These are phyloP conservation scores for Balanococcus diminutus DNA, from an alignment of 2,888 invertebrate genomes.

Conservation along the genomic window DNA sequence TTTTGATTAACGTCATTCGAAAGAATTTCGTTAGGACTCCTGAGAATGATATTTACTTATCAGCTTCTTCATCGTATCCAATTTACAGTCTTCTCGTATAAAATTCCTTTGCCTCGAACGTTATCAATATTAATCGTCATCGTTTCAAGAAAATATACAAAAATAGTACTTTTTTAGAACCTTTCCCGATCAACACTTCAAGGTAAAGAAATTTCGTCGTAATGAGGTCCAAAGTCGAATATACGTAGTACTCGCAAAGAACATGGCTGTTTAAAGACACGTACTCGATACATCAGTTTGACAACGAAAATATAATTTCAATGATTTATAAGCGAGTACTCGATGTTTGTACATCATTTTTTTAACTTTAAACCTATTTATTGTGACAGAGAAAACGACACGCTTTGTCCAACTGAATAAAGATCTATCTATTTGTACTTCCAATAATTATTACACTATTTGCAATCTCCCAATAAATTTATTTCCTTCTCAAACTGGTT, in stretches of 20 bases:
- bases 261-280: background rate
- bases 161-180: background rate
- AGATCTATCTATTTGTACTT: no score
- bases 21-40: background rate
- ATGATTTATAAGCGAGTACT: background rate
- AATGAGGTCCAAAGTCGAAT: background rate
- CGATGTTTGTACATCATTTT: background rate
- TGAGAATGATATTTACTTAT: background rate
- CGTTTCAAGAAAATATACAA: background rate
- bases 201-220: background rate
- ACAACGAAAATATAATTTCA: background rate
- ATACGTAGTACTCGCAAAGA: background rate
- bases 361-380: background rate
- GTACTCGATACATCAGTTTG: background rate
- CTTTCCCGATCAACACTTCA: background rate
- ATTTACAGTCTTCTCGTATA: background rate
- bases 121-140: slow-evolving; percentile 4
- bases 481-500: background rate
- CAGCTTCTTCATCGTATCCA: background rate
- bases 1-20: background rate
- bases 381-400: background rate
- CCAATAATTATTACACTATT: background rate
- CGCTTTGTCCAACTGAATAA: background rate
- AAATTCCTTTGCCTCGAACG: background rate
- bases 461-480: background rate